Evolutionary conservation across 2,888 invertebrate genomes (phyloP), one percentile per base, ranked within the genome.

Genomic region (Lasioglossum marginatum): DNA sequence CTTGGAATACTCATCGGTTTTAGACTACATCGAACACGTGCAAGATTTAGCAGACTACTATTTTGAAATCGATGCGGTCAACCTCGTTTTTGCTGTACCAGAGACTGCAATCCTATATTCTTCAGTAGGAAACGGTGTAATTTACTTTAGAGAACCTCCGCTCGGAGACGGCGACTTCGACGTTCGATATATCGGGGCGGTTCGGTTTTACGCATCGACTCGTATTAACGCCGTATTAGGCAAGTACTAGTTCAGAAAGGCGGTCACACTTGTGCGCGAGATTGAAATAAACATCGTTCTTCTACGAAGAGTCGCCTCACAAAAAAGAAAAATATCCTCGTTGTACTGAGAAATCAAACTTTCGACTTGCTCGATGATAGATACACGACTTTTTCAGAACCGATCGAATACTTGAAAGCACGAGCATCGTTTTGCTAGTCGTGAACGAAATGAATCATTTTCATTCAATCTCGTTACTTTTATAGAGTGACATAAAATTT

Each of bases 181-280:
- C 72, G 85, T 66, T 83, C 82, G 78, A 83, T 81, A 79, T 57
- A 82, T 79, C 85, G 71, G 84, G 48, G 78, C 77, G 80, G 85
- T 81, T 87, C 88, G 89, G 86, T 90, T 87, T 90, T 88, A 87
- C 88, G 83, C 86, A 84, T 86, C 81, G 84, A 74, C 81, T 88
- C 80, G 86, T 86, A 89, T 89, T 87, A 86, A 75, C 85, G 79
- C 93, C 92, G 87, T 93, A 92, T 92, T 92, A 87, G 92, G 92
- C 88, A 91, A 89, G 86, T 87, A 84, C 83, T 77, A 75, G 88
- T 87, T 88, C 82, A 63, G 92, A 93, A 93, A 92, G 86, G 88
- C 92, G 92, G 90, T 92, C 93, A 86, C 73, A 82, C 81, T 72
- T 79, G 73, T 77, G 57, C 63, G 57, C 73, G 43, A 78, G 80